phyloP scores from a whole-genome alignment of 2,113 vertebrate genomes.

The Nettapus auritus region DNA sequence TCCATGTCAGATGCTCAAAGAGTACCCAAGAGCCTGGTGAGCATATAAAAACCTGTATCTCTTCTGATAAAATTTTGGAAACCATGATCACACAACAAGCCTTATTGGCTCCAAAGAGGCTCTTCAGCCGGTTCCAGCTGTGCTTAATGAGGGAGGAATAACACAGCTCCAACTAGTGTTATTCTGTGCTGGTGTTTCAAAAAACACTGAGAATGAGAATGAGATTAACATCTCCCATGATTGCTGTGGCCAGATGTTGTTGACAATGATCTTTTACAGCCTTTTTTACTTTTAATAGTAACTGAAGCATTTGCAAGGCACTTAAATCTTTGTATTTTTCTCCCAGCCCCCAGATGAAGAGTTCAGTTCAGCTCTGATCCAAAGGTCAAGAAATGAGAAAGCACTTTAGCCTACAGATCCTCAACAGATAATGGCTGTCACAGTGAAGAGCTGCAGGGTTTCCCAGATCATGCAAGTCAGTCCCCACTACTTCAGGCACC shows the following conservation, averaged over 20 bases:
- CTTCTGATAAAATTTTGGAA: not conserved
- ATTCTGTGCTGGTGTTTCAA: not conserved
- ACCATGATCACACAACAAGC: not conserved
- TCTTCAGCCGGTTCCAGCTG: not conserved
- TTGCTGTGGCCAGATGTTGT: not conserved
- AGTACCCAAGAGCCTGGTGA: not conserved
- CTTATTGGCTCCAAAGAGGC: not conserved
- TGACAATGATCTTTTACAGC: not conserved
- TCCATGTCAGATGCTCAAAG: not conserved
- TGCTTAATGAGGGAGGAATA: not conserved
- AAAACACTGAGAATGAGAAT: not conserved
- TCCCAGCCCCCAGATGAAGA: not conserved
- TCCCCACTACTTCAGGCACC: not conserved
- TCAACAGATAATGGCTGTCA: not conserved
- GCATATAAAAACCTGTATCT: accelerated
- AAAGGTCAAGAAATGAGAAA: not conserved
- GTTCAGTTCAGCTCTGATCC: not conserved
- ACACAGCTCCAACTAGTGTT: not conserved
- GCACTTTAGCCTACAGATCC: not conserved
- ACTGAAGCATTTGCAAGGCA: not conserved
- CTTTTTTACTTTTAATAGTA: not conserved
- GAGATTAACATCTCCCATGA: not conserved
- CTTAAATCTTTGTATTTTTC: not conserved
- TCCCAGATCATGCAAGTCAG: not conserved
- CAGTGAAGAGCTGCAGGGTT: not conserved